phyloP scores from a whole-genome alignment of 2,888 invertebrate species.

The Cephus runcator region DNA sequence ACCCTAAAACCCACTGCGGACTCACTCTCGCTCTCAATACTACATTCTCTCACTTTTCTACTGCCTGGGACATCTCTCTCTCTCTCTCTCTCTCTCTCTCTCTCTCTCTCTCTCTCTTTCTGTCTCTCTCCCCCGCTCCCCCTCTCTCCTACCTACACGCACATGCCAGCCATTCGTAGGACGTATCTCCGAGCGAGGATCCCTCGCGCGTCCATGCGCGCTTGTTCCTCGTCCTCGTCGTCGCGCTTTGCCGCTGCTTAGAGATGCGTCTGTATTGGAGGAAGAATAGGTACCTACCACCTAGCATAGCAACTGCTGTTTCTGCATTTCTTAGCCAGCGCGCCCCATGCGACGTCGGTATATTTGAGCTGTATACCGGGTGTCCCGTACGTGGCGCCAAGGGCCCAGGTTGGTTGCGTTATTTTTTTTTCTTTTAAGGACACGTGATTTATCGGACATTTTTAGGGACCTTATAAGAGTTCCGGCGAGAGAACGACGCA shows the following conservation, averaged over 20 bases:
- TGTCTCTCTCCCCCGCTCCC: conserved; percentile 17
- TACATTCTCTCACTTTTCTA: conserved; percentile 25
- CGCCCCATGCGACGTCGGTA: conserved; percentile 52
- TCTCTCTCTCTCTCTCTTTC: conserved; percentile 15
- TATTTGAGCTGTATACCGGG: conserved; percentile 58
- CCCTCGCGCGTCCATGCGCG: conserved; percentile 20
- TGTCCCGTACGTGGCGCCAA: conserved; percentile 32
- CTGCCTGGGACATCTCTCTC: conserved; percentile 14
- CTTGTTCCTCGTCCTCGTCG: conserved; percentile 9
- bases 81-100: conserved; percentile 16
- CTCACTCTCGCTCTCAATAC: conserved; percentile 18
- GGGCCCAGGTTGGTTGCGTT: neutral
- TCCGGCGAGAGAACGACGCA: too few species aligned
- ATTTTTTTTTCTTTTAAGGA: neutral
- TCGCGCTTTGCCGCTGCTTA: conserved; percentile 6
- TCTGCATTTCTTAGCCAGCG: conserved; percentile 61
- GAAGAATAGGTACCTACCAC: conserved; percentile 43
- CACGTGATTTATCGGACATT: neutral
- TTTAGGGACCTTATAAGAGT: too few species aligned
- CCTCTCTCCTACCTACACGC: conserved; percentile 21
- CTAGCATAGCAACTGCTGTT: conserved; percentile 65
- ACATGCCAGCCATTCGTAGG: conserved; percentile 19
- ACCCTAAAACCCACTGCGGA: conserved; percentile 17
- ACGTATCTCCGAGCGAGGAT: conserved; percentile 14
- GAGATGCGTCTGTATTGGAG: conserved; percentile 25